Conservation (phyloP, 2,888 invertebrate genomes). For the Pammene aurita region DNA sequence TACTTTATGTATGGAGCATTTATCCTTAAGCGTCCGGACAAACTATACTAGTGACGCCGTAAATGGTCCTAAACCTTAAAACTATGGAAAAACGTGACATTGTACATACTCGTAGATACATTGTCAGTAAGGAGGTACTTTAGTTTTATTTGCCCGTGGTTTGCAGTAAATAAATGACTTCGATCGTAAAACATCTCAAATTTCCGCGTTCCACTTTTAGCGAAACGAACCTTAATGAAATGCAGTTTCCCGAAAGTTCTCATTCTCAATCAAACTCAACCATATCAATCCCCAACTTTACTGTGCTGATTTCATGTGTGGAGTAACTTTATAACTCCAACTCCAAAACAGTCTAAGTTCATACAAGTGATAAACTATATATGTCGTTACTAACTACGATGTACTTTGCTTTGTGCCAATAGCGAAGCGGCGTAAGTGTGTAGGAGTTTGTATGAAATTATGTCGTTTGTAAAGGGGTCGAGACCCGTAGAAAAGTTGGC, state of each 20-base stretch:
- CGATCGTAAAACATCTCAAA: too few relatives aligned
- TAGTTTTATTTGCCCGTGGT: too few relatives aligned
- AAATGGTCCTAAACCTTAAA: too few relatives aligned
- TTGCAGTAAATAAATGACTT: too few relatives aligned
- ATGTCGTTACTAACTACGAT: not conserved
- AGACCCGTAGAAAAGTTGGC: slow-evolving; percentile 11
- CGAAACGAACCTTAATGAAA: slow-evolving; percentile 8
- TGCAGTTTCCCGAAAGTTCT: slow-evolving; percentile 18
- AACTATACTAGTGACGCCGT: too few relatives aligned
- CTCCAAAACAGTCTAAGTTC: not conserved
- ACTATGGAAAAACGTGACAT: too few relatives aligned
- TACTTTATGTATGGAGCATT: too few relatives aligned
- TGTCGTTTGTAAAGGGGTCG: not conserved
- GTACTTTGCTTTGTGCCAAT: not conserved
- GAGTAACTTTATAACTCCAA: not conserved
- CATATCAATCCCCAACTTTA: slow-evolving; percentile 23
- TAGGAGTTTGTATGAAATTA: not conserved
- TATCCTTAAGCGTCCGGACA: too few relatives aligned
- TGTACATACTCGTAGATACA: too few relatives aligned
- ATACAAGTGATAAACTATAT: not conserved
- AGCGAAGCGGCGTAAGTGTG: not conserved
- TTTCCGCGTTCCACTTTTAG: not conserved
- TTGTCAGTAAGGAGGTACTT: too few relatives aligned
- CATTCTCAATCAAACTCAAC: slow-evolving; percentile 15
- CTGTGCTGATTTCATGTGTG: slow-evolving; percentile 9